These are phyloP conservation scores for Drosophila sulfurigaster DNA, from an alignment of 1,140 invertebrate species.

Conservation along the genomic window DNA sequence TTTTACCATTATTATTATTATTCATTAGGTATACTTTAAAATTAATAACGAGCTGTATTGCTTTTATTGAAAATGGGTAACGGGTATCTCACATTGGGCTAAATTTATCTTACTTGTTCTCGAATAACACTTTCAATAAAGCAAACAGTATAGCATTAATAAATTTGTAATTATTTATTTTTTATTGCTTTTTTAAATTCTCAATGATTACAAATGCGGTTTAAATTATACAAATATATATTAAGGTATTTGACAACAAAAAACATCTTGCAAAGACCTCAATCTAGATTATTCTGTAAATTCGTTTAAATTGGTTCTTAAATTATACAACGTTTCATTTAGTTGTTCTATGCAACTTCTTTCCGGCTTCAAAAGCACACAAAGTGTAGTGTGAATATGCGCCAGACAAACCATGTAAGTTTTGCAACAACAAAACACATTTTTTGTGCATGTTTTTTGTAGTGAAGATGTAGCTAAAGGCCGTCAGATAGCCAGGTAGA, in stretches of 20 bases:
- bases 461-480: slow-evolving; percentile 62
- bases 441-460: slow-evolving; percentile 55
- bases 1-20: too few relatives aligned
- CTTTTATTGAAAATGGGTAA: too few relatives aligned
- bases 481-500: slow-evolving; percentile 54
- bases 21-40: too few relatives aligned
- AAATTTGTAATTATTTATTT: not conserved
- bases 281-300: not conserved
- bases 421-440: slow-evolving; percentile 64
- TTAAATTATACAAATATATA: not conserved
- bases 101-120: not conserved
- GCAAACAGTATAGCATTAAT: not conserved
- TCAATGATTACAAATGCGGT: too few relatives aligned
- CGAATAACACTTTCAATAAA: not conserved
- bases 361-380: slow-evolving; percentile 7
- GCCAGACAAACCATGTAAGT: slow-evolving; percentile 60
- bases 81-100: too few relatives aligned
- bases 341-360: slow-evolving; percentile 5
- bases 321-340: slow-evolving; percentile 4
- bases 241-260: not conserved
- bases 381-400: slow-evolving; percentile 68
- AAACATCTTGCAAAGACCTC: not conserved
- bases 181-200: not conserved
- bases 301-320: not conserved
- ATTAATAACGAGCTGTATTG: too few relatives aligned